Evolutionary conservation across 2,113 vertebrate genomes (phyloP).

Genomic region (Glaucidium brasilianum): DNA sequence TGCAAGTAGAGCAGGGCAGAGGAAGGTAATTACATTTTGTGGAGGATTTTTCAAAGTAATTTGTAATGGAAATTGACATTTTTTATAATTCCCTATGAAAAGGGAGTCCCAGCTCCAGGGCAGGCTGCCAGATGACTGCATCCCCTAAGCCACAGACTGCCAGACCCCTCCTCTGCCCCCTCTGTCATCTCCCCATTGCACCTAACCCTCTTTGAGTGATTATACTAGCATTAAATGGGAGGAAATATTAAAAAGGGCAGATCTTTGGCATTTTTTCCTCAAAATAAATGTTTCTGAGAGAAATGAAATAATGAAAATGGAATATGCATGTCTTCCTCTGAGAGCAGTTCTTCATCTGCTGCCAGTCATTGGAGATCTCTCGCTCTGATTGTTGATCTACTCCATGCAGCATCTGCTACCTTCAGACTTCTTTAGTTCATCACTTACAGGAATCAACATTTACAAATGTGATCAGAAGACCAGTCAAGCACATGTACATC

Average conservation of each 20-base stretch:
- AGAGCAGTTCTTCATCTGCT: background rate
- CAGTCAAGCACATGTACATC: background rate
- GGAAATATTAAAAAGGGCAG: background rate
- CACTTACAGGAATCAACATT: background rate
- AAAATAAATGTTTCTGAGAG: background rate
- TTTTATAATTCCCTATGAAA: background rate
- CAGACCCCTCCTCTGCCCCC: background rate
- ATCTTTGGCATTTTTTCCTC: background rate
- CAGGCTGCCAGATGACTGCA: conserved; percentile 13
- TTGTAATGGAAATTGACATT: background rate
- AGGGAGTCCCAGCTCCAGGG: background rate
- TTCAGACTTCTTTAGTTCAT: background rate
- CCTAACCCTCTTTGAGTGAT: background rate
- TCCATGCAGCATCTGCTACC: background rate
- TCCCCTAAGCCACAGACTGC: background rate
- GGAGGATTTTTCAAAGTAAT: conserved; percentile 38
- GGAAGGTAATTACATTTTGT: background rate
- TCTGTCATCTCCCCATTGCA: background rate
- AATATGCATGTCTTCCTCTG: background rate
- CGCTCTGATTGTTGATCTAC: background rate
- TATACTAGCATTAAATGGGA: background rate
- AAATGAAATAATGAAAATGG: background rate
- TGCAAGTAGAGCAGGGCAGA: background rate
- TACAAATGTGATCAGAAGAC: background rate
- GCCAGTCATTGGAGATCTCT: background rate